A percentile compares a stretch with the other conserved stretches of the same genome.
Evolutionary conservation across 2,797 vertebrate genomes (phyloP).

Genomic region (Sardinella longiceps): DNA sequence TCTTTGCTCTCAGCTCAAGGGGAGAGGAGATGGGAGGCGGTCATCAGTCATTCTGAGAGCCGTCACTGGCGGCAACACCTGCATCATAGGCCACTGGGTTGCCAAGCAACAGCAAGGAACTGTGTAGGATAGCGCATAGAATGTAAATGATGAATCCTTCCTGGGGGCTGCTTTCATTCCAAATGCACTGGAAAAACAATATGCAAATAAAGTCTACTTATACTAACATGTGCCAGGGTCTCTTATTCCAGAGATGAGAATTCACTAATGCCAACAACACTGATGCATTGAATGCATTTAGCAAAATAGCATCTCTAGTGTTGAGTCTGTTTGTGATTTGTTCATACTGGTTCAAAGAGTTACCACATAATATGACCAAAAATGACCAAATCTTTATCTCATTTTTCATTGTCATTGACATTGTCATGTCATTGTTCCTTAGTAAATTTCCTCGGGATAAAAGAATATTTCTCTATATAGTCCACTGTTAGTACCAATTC

Average conservation of each 20-base stretch:
- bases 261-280: not conserved
- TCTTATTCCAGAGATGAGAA: not conserved
- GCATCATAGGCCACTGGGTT: constrained; percentile 45
- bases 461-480: no score
- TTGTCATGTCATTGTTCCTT: no score
- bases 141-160: constrained; percentile 41
- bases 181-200: not conserved
- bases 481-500: no score
- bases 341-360: not conserved
- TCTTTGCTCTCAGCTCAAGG: constrained; percentile 25
- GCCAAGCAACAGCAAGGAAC: constrained; percentile 50
- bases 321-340: not conserved
- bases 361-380: not conserved
- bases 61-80: constrained; percentile 40
- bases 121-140: constrained; percentile 25
- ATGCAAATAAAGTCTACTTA: not conserved
- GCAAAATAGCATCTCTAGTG: not conserved
- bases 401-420: no score
- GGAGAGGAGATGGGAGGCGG: not conserved
- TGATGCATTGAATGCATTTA: not conserved
- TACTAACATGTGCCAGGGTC: not conserved
- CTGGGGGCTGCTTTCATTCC: not conserved
- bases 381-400: not conserved
- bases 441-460: no score
- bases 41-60: constrained; percentile 29